Evolutionary conservation across 2,888 invertebrate species (phyloP), one percentile per base, ranked within the genome.

Genomic region (Torymus auratus): DNA sequence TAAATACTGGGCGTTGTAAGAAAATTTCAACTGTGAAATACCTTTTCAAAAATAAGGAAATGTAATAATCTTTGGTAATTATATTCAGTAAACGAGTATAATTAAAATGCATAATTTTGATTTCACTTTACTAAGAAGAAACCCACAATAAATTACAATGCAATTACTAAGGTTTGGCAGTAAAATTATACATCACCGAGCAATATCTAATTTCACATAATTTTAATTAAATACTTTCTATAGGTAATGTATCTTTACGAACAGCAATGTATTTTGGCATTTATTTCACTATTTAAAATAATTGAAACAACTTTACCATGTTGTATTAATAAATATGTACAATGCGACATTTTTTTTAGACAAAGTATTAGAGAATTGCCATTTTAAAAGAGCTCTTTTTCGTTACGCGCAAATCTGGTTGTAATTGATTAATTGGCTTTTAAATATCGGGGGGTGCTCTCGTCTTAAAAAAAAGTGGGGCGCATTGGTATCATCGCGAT

Each of bases 361-460:
- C 12, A 55, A 78, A 72, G 78, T 78, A 78, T 61, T 78, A 71
- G 41, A 50, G 20, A 28, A 62, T 62, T 64, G 56, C 61, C 70
- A 78, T 64, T 70, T 17, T 56, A 50, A 23, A 17, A 23, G 3
- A 50, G n/a, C 60, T 20, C 50, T 12, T 65, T 3, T 28, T 71
- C 20, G 17, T 78, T 50, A 56, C n/a, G 52, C 53, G 23, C 58
- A 12, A 41, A 65, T 52, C 52, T 60, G 53, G 52, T 64, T 60
- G 14, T 61, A 53, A 23, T 73, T 68, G 56, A 52, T 62, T 28
- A 56, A 67, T 14, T 23, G 14, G 53, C 72, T 11, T 67, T 67
- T 72, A 61, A 62, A 69, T 41, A 41, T 7, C 7, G 56, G 12
- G 50, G 62, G 52, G 52, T 71, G 65, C 58, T 71, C 58, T 78